Conservation (phyloP, 2,113 vertebrate species). For the Corythaeola cristata region DNA sequence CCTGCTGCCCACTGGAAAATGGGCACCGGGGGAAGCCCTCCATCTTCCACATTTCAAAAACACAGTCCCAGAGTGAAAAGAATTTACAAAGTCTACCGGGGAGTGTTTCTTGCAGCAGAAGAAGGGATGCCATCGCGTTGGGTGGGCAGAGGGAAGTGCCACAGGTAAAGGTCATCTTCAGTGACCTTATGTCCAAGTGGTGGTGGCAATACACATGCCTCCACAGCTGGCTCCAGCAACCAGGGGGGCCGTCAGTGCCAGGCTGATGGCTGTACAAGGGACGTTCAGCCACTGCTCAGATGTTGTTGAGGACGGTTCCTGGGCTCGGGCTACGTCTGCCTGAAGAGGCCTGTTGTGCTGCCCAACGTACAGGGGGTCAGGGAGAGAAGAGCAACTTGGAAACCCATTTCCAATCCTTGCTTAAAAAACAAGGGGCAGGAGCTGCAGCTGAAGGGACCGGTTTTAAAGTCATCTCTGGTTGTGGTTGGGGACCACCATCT, state of each 20-base stretch:
- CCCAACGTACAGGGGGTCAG: neutral
- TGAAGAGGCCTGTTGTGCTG: fast-evolving
- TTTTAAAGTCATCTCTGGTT: neutral
- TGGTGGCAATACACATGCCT: fast-evolving
- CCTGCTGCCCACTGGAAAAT: neutral
- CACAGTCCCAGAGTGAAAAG: neutral
- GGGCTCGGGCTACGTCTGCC: neutral
- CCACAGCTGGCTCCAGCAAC: neutral
- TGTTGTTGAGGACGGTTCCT: fast-evolving
- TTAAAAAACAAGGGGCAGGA: neutral
- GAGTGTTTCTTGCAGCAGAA: neutral
- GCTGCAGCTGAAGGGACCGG: fast-evolving
- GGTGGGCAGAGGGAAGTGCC: fast-evolving
- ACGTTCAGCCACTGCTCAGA: too few species aligned
- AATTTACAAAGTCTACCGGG: neutral
- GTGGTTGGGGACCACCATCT: neutral
- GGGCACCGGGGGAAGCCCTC: neutral
- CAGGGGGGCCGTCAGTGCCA: fast-evolving
- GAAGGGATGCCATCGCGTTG: fast-evolving
- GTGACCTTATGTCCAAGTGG: fast-evolving
- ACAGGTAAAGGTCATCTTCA: neutral
- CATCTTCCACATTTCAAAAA: neutral
- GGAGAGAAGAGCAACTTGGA: neutral
- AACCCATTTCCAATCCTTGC: neutral
- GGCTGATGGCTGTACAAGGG: neutral